phyloP scores from a whole-genome alignment of 2,888 invertebrate species.

The Melanophora roralis region DNA sequence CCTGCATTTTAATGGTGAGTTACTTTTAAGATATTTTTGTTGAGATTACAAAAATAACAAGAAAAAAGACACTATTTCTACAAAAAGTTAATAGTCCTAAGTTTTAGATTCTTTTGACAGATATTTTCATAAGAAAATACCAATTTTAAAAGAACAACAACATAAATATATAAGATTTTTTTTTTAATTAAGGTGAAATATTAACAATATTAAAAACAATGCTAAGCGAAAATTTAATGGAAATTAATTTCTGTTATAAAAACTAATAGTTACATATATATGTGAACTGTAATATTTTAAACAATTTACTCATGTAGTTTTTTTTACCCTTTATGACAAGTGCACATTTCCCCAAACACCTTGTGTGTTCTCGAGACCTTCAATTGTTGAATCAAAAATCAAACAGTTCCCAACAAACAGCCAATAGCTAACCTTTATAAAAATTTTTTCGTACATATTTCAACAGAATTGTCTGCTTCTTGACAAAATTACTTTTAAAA shows the following conservation, averaged over 20 bases:
- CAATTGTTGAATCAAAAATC: not conserved
- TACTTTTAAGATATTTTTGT: slow-evolving; percentile 46
- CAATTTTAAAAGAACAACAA: not conserved
- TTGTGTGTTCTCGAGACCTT: slow-evolving; percentile 40
- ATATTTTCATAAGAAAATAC: slow-evolving; percentile 56
- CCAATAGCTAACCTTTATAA: too few relatives aligned
- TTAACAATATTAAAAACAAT: too few relatives aligned
- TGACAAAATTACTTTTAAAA: slow-evolving; percentile 60
- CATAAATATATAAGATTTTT: too few relatives aligned
- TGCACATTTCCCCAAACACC: not conserved
- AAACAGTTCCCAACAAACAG: not conserved
- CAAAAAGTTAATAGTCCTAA: slow-evolving; percentile 45
- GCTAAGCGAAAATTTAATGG: not conserved
- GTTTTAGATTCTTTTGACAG: slow-evolving; percentile 53
- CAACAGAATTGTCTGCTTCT: slow-evolving; percentile 61
- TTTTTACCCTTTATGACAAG: not conserved
- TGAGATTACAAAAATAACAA: slow-evolving; percentile 25
- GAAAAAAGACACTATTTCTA: too few relatives aligned
- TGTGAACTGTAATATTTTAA: too few relatives aligned
- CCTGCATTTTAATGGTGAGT: slow-evolving; percentile 58
- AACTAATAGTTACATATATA: too few relatives aligned
- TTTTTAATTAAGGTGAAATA: too few relatives aligned
- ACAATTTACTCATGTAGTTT: too few relatives aligned
- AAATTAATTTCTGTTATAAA: not conserved
- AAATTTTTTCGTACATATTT: too few relatives aligned